A percentile compares a stretch with the other conserved stretches of the same genome.
phyloP scores from a whole-genome alignment of 2,113 vertebrate species.

The Takifugu bimaculatus region DNA sequence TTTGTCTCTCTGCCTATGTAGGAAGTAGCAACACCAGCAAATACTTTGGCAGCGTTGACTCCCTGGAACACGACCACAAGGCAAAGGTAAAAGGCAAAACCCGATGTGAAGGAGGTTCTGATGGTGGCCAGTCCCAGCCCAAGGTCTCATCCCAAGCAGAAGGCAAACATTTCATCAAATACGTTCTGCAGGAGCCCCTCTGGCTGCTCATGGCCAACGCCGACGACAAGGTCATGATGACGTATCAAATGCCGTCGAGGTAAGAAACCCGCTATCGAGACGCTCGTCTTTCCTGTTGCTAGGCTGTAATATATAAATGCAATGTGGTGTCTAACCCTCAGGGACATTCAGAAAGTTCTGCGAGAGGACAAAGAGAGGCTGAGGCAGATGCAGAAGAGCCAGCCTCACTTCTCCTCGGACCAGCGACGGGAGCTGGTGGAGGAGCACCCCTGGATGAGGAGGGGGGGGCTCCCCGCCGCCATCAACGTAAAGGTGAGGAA shows the following conservation, averaged over 20 bases:
- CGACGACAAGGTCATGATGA: constrained; percentile 88
- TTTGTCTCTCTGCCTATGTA: constrained; percentile 14
- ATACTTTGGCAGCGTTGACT: constrained; percentile 88
- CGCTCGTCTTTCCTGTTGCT: too few relatives aligned
- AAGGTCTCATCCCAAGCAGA: constrained; percentile 51
- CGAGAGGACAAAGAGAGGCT: constrained; percentile 85
- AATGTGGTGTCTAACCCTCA: constrained; percentile 43
- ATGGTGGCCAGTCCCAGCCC: constrained; percentile 27
- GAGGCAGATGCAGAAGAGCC: constrained; percentile 83
- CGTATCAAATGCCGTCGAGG: constrained; percentile 88
- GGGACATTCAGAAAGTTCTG: constrained; percentile 81
- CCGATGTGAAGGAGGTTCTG: constrained; percentile 29
- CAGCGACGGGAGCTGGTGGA: constrained; percentile 85
- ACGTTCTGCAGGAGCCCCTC: constrained; percentile 84
- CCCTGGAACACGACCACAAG: constrained; percentile 82
- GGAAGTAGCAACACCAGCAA: constrained; percentile 89
- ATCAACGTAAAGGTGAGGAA: constrained; percentile 76
- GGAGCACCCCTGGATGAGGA: constrained; percentile 88
- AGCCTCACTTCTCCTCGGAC: constrained; percentile 85
- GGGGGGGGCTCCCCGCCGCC: constrained; percentile 79
- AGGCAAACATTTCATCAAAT: constrained; percentile 72
- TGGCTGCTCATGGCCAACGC: constrained; percentile 86
- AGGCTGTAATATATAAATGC: too few relatives aligned
- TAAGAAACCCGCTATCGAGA: constrained; percentile 55
- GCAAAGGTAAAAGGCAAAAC: constrained; percentile 55